phyloP scores from a whole-genome alignment of 2,113 vertebrate species.

The Crotalus viridis region DNA sequence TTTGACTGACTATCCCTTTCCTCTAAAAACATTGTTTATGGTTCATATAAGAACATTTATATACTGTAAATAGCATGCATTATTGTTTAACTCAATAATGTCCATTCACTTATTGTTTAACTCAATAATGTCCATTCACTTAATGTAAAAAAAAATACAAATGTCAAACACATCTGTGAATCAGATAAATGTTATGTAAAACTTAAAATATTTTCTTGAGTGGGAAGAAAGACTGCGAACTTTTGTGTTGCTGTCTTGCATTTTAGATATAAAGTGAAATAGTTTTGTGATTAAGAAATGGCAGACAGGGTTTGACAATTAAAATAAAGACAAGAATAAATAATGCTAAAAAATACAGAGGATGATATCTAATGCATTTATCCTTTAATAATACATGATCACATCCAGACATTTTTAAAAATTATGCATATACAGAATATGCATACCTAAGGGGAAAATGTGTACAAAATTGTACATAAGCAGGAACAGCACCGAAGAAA shows the following conservation, averaged over 20 bases:
- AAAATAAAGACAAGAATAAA: not conserved
- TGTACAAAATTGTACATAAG: not conserved
- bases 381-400: not conserved
- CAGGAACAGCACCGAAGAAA: not conserved
- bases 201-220: not conserved
- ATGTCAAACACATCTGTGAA: not conserved
- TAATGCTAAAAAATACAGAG: not conserved
- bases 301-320: not conserved
- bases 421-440: not conserved
- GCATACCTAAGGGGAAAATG: not conserved
- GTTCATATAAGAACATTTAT: not conserved
- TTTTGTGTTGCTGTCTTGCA: not conserved
- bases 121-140: not conserved
- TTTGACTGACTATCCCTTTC: not conserved
- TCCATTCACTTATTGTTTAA: not conserved
- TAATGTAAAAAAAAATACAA: not conserved
- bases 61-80: not conserved
- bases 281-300: not conserved
- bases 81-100: not conserved
- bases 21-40: not conserved
- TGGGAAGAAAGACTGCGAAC: not conserved
- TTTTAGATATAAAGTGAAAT: not conserved
- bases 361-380: not conserved
- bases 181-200: not conserved
- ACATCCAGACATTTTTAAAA: not conserved